Base-by-base conservation (phyloP, 53 echinoderm and acorn worm species). In the Mesocentrotus franciscanus region DNA sequence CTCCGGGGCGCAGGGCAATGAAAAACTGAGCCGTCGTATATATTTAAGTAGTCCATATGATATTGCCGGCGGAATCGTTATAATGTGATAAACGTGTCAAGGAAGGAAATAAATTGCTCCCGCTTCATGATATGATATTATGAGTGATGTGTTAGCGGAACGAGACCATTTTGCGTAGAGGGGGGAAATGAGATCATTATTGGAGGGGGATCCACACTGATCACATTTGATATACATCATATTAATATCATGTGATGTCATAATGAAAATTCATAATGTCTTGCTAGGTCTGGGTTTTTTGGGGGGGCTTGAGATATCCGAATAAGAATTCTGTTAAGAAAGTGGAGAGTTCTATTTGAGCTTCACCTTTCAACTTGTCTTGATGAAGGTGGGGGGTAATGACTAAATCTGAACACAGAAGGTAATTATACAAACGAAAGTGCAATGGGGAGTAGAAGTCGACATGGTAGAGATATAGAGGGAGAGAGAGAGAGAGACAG, bases 51-150 rank as follows among this genome's bases (percentile, higher is more conserved):
- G 42, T 92, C 72, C 10, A 13, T 58, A 79, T 93, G 11, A 84
- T 17, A 60, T 94, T 94, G 94, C 94, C 84, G 81, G 14, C 60
- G 61, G 84, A 94, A 94, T 94, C 94, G 83, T 94, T 84, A 94
- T 94, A 94, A 94, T 84, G 94, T 36, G 84, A 94, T 94, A 94
- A 84, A 94, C 94, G 85, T 94, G 94, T 94, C 84, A 59, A 9
- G 66, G 56, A 61, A 39, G 62, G 34, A 58, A 78, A 93, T 83
- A 94, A 60, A 79, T 83, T 79, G 84, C 93, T 2, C 61, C 61
- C 57, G 36, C 71, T 56, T 24, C 61, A 81, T 74, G 72, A 75
- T 72, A 93, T 42, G 59, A 75, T 49, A 75, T 75, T 60, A 61
- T 81, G 94, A 84, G 85, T 84, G 94, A 84, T 81, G 94, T 57